phyloP scores from a whole-genome alignment of 2,888 invertebrate genomes.

The Myathropa florea region DNA sequence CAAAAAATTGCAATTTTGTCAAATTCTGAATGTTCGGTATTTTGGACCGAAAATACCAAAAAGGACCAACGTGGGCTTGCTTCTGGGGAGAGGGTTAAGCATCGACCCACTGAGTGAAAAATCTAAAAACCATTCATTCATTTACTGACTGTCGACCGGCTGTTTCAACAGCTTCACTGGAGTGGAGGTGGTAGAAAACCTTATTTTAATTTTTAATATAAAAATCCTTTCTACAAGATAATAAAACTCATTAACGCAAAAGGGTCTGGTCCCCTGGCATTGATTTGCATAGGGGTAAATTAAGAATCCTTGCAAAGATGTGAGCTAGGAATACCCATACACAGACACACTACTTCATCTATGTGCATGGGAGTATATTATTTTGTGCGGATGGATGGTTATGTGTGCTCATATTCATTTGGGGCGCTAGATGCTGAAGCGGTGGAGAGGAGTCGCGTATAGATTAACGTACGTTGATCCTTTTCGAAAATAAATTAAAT shows the following conservation, averaged over 20 bases:
- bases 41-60: constrained; percentile 19
- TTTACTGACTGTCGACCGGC: constrained; percentile 35
- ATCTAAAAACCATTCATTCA: constrained; percentile 58
- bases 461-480: constrained; percentile 47
- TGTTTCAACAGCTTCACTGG: constrained; percentile 41
- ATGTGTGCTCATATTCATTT: no score
- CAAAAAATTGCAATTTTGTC: constrained; percentile 54
- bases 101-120: constrained; percentile 45
- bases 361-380: background rate
- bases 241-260: constrained; percentile 71
- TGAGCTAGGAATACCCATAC: constrained; percentile 4
- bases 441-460: constrained; percentile 19
- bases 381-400: background rate
- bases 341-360: background rate
- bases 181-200: constrained; percentile 47
- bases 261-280: constrained; percentile 71
- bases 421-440: constrained; percentile 40
- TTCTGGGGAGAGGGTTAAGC: constrained; percentile 37
- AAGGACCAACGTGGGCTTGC: constrained; percentile 7
- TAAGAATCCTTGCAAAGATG: constrained; percentile 66
- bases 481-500: constrained; percentile 63
- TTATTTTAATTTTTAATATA: constrained; percentile 71
- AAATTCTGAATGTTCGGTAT: constrained; percentile 31
- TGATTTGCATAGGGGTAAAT: constrained; percentile 71
- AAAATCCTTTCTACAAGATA: constrained; percentile 71